phyloP scores from a whole-genome alignment of 1,140 invertebrate species.

The Brachionus calyciflorus region DNA sequence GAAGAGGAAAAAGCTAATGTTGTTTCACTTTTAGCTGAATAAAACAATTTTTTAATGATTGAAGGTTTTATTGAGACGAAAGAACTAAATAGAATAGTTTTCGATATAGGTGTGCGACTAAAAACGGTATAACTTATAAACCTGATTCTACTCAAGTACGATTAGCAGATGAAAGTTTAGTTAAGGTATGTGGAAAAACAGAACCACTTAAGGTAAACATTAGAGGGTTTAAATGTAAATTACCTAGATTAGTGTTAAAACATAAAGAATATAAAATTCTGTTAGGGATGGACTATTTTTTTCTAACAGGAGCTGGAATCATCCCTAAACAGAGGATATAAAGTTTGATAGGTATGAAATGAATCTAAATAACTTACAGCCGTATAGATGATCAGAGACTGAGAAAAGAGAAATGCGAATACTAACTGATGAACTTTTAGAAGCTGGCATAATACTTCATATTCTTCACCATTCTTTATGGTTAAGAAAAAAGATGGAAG shows the following conservation, averaged over 20 bases:
- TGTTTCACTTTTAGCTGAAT: too few relatives aligned
- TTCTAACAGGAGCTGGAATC: not conserved
- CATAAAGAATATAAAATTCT: slow-evolving; percentile 3
- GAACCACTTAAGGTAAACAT: not conserved
- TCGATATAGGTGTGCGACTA: not conserved
- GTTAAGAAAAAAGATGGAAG: slow-evolving; percentile 9
- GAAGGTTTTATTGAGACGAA: not conserved
- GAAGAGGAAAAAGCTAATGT: too few relatives aligned
- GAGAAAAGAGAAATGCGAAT: not conserved
- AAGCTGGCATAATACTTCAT: too few relatives aligned
- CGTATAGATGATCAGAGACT: not conserved
- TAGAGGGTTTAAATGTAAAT: not conserved
- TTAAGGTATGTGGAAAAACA: not conserved
- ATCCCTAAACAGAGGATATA: not conserved
- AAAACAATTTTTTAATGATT: not conserved
- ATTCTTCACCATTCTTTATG: not conserved
- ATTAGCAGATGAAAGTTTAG: too few relatives aligned
- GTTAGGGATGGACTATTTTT: not conserved
- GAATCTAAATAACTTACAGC: not conserved
- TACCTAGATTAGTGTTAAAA: too few relatives aligned
- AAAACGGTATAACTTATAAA: too few relatives aligned
- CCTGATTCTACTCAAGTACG: too few relatives aligned
- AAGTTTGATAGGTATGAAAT: not conserved
- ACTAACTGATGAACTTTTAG: not conserved
- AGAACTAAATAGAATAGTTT: not conserved